Conservation (phyloP, 2,113 vertebrate species). For the Oreochromis aureus region DNA sequence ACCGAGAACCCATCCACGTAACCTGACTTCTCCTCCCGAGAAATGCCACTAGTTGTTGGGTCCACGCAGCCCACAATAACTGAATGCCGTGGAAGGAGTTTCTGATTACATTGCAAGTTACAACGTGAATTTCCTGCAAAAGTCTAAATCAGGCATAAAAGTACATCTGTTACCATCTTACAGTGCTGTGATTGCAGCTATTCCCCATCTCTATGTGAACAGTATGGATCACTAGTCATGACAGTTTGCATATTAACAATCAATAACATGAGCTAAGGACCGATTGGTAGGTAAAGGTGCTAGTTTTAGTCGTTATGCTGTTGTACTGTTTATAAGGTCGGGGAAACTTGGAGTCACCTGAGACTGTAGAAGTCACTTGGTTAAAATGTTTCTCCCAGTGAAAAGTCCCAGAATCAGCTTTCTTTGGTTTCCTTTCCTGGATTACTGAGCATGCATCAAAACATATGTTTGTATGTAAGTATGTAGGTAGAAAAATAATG, state of each 20-base stretch:
- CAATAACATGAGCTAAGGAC: not conserved
- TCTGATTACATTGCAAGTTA: fast-evolving
- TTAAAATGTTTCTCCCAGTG: not conserved
- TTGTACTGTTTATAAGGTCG: not conserved
- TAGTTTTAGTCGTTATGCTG: fast-evolving
- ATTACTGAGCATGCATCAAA: too few relatives aligned
- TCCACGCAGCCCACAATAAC: not conserved
- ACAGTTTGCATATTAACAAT: not conserved
- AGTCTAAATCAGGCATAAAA: not conserved
- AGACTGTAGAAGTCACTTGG: not conserved
- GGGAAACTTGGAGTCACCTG: not conserved
- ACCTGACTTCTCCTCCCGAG: not conserved
- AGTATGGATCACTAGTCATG: not conserved
- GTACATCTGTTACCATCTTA: not conserved
- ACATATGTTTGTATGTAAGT: not conserved
- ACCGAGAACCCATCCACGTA: not conserved
- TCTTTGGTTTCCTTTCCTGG: not conserved
- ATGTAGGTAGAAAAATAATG: not conserved
- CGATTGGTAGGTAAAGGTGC: not conserved
- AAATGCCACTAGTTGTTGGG: not conserved
- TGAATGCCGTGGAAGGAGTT: not conserved
- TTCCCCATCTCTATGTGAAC: not conserved
- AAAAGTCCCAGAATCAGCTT: not conserved
- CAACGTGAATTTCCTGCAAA: not conserved
- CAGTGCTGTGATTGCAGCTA: not conserved